Evolutionary conservation across 2,888 invertebrate species (phyloP), one percentile per base, ranked within the genome.

Genomic region (Cosmia pyralina): DNA sequence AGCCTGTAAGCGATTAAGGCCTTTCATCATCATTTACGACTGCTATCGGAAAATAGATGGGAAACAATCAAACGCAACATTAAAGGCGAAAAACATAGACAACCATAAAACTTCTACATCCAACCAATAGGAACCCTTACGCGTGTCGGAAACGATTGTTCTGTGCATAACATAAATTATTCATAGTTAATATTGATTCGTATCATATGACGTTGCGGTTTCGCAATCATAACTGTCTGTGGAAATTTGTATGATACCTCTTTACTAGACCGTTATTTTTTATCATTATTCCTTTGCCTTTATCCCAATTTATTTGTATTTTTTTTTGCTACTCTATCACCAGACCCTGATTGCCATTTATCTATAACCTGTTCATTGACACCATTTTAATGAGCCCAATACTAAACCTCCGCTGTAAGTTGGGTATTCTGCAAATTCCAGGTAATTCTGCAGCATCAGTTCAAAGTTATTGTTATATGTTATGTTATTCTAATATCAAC

Each of bases 91-190:
- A 55, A 53, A 60, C 46, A 41, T 4, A 28, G 1, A 17, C 19
- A 60, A 38, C 48, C 15, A 57, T 52, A n/a, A 69, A 63, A 38
- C 4, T 46, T 13, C 44, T 13, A 57, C 69, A 65, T 71, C 62
- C 53, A 41, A 34, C 22, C 50, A 70, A 83, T 65, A 70, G 67
- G 44, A 68, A 83, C n/a, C 57, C 57, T 6, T 76, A 80, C 77
- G 85, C 83, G 82, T 81, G 85, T 84, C 76, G 72, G 79, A 62
- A 73, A 81, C 79, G 64, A 69, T 82, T 82, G 73, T 75, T 83
- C 76, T 79, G 78, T 87, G 86, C 80, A 81, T 76, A 84, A 70
- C 62, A 84, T 87, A 85, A 85, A 86, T 83, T 86, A 88, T 89
- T 88, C 87, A 88, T 77, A 69, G 66, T 60, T 67, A 65, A 75